Evolutionary conservation across 2,797 vertebrate genomes (phyloP).

Genomic region (Crenuchus spilurus): DNA sequence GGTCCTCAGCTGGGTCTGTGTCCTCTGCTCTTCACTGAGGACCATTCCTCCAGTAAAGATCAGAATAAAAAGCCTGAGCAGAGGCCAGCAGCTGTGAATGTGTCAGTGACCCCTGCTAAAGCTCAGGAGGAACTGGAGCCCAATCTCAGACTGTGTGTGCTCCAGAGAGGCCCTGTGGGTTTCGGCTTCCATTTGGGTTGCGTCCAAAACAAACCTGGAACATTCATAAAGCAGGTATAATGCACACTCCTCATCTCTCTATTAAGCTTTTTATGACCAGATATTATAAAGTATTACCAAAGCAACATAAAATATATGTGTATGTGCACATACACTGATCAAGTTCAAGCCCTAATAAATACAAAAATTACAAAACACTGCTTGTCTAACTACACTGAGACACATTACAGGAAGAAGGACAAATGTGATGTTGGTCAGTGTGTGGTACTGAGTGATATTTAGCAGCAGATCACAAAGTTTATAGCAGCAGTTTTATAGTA

Average conservation of each 20-base stretch:
- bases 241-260: not conserved
- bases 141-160: slow-evolving; percentile 58
- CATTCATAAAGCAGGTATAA: slow-evolving; percentile 76
- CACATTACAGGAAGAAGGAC: no score
- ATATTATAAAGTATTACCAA: no score
- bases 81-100: slow-evolving; percentile 9
- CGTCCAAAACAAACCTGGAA: slow-evolving; percentile 63
- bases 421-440: no score
- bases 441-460: no score
- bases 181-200: slow-evolving; percentile 71
- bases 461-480: no score
- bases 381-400: no score
- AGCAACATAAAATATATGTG: no score
- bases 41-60: slow-evolving; percentile 43
- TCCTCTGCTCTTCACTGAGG: slow-evolving; percentile 74
- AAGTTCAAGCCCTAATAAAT: no score
- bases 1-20: slow-evolving; percentile 74
- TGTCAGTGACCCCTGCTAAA: slow-evolving; percentile 6
- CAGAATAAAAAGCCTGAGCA: slow-evolving; percentile 34
- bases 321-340: no score
- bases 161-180: slow-evolving; percentile 64
- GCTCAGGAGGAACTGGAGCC: slow-evolving; percentile 13
- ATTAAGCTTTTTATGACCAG: slow-evolving; percentile 14
- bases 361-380: no score
- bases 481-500: no score